phyloP scores from a whole-genome alignment of 2,888 invertebrate species.

The Meta bourneti region DNA sequence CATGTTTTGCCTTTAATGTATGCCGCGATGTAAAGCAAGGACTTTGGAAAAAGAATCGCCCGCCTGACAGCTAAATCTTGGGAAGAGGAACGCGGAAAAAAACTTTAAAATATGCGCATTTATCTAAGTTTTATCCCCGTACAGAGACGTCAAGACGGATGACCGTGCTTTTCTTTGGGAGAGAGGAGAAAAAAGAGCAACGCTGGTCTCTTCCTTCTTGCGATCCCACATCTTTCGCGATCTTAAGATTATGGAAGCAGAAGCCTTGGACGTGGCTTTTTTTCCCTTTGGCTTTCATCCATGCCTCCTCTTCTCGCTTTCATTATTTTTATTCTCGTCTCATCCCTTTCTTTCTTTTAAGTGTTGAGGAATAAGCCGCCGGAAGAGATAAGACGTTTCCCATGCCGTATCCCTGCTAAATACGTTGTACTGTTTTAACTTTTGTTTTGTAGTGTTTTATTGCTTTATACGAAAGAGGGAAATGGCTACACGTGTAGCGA shows the following conservation, averaged over 20 bases:
- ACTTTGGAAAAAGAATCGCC: constrained; percentile 71
- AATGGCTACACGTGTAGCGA: background rate
- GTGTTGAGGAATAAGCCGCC: constrained; percentile 26
- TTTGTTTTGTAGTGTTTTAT: background rate
- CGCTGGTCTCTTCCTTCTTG: background rate
- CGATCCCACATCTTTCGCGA: constrained; percentile 45
- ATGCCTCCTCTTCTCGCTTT: constrained; percentile 12
- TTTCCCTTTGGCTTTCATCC: constrained; percentile 42
- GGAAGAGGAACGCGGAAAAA: constrained; percentile 53
- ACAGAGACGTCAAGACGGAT: constrained; percentile 71
- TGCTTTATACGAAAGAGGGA: too few species aligned
- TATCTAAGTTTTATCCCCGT: constrained; percentile 75
- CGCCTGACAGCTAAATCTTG: constrained; percentile 75
- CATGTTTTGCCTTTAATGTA: constrained; percentile 76
- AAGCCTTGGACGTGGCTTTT: background rate
- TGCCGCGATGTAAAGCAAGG: constrained; percentile 75
- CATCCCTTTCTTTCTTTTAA: constrained; percentile 12
- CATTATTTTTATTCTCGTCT: background rate
- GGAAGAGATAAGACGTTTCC: constrained; percentile 11
- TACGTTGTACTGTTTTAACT: background rate
- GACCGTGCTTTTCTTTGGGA: constrained; percentile 56
- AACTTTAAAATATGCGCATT: constrained; percentile 76
- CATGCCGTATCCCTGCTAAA: background rate
- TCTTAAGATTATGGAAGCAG: constrained; percentile 63
- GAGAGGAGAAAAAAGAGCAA: background rate